phyloP scores from a whole-genome alignment of 2,888 invertebrate species.

The Lottia gigantea region DNA sequence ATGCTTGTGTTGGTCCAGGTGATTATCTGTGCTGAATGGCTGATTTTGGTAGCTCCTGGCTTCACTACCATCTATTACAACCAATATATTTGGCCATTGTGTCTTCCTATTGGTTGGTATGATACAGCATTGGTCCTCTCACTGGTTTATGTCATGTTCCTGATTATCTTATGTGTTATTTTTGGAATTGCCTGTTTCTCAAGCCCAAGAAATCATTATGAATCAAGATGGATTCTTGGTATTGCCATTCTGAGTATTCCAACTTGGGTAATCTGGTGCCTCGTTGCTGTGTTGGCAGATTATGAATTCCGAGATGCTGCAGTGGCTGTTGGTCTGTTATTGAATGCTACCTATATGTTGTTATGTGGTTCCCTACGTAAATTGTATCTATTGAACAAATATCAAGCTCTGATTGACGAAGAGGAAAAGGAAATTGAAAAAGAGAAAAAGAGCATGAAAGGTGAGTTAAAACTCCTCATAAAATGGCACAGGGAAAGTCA shows the following conservation, averaged over 20 bases:
- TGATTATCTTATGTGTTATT: constrained; percentile 65
- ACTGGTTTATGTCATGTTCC: constrained; percentile 67
- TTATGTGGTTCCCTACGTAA: constrained; percentile 67
- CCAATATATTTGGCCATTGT: constrained; percentile 57
- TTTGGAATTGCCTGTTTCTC: constrained; percentile 65
- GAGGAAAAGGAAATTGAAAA: constrained; percentile 38
- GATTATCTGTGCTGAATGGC: constrained; percentile 68
- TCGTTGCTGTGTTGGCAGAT: constrained; percentile 61
- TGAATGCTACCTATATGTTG: constrained; percentile 67
- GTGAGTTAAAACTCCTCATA: no score
- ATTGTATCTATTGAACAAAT: constrained; percentile 60
- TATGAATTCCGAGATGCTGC: constrained; percentile 63
- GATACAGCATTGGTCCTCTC: constrained; percentile 68
- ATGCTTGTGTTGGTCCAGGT: constrained; percentile 67
- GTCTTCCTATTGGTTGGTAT: constrained; percentile 64
- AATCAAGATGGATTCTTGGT: constrained; percentile 68
- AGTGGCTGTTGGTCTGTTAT: constrained; percentile 66
- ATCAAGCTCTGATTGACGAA: constrained; percentile 49
- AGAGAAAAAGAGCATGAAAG: constrained; percentile 13
- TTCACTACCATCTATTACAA: constrained; percentile 50
- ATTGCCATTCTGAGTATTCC: constrained; percentile 62
- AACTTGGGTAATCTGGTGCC: constrained; percentile 67
- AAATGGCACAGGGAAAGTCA: no score
- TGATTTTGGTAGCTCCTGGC: constrained; percentile 65
- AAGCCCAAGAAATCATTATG: constrained; percentile 63